phyloP scores from a whole-genome alignment of 2,888 invertebrate species.

The Sinhomidia bicolor region DNA sequence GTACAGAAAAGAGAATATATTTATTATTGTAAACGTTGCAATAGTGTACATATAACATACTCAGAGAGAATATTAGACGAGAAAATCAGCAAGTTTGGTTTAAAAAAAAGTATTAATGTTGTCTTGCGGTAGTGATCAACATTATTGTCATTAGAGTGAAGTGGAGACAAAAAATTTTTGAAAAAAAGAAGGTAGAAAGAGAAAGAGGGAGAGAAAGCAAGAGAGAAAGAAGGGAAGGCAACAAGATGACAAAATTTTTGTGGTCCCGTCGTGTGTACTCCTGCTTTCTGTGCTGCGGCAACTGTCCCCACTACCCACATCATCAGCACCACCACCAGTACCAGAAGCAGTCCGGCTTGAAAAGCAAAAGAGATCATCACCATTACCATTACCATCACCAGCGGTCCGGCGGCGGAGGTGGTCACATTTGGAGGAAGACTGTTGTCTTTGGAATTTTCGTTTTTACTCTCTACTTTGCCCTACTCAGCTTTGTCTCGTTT shows the following conservation, averaged over 20 bases:
- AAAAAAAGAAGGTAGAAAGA: background rate
- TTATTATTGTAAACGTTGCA: too few relatives aligned
- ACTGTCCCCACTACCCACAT: constrained; percentile 36
- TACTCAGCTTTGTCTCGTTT: constrained; percentile 79
- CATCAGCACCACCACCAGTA: constrained; percentile 13
- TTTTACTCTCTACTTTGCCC: constrained; percentile 79
- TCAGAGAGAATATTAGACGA: too few relatives aligned
- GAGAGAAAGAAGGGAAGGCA: background rate
- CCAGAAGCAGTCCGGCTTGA: constrained; percentile 62
- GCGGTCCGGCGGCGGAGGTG: constrained; percentile 43
- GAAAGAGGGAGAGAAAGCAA: background rate
- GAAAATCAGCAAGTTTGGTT: too few relatives aligned
- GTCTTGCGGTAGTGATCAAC: background rate
- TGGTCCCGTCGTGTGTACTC: constrained; percentile 75
- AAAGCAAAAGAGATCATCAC: constrained; percentile 62
- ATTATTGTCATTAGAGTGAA: background rate
- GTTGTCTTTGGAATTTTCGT: constrained; percentile 79
- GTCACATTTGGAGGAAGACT: constrained; percentile 78
- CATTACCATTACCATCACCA: constrained; percentile 49
- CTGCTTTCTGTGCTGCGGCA: constrained; percentile 72
- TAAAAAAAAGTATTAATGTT: too few relatives aligned
- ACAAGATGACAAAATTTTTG: constrained; percentile 77
- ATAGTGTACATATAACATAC: too few relatives aligned
- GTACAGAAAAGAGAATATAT: too few relatives aligned
- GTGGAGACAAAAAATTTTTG: background rate